Percentiles rank a stretch among this genome's conserved stretches.
Evolutionary conservation across 37 sponge, comb jelly and placozoan genomes (phyloP).

Genomic region (Axinella damicornis): DNA sequence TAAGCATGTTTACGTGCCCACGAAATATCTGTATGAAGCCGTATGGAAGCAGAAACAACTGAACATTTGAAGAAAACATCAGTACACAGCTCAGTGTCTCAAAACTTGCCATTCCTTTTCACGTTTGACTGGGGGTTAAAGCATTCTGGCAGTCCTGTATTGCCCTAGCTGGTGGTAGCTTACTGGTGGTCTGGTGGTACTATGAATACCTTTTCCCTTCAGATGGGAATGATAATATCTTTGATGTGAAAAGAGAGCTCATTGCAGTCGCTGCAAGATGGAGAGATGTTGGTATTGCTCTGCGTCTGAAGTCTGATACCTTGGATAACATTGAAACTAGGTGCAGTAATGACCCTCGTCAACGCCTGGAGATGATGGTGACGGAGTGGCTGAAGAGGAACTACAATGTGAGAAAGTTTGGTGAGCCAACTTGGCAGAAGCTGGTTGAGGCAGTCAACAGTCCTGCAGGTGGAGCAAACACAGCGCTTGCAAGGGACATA

Average conservation of each 20-base stretch:
- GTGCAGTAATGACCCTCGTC: background rate
- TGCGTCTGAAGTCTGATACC: background rate
- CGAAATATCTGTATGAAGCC: too few relatives aligned
- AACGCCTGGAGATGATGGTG: background rate
- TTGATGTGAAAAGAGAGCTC: background rate
- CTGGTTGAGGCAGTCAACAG: background rate
- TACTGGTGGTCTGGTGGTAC: too few relatives aligned
- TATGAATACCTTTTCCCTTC: too few relatives aligned
- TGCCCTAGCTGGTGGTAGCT: too few relatives aligned
- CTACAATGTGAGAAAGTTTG: constrained; percentile 17
- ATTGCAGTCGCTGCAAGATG: background rate
- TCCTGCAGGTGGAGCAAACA: constrained; percentile 3
- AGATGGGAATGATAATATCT: background rate
- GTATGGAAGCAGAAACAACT: too few relatives aligned
- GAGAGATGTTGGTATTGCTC: background rate
- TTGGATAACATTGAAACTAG: background rate
- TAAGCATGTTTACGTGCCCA: too few relatives aligned
- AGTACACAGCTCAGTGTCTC: too few relatives aligned
- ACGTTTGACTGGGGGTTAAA: too few relatives aligned
- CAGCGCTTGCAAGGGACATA: background rate
- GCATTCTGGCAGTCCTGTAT: too few relatives aligned
- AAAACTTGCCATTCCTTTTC: too few relatives aligned
- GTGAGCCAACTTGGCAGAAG: constrained; percentile 12
- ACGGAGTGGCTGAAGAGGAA: background rate
- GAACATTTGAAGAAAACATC: too few relatives aligned